phyloP scores from a whole-genome alignment of 2,888 invertebrate species.

The Calameuta filiformis region DNA sequence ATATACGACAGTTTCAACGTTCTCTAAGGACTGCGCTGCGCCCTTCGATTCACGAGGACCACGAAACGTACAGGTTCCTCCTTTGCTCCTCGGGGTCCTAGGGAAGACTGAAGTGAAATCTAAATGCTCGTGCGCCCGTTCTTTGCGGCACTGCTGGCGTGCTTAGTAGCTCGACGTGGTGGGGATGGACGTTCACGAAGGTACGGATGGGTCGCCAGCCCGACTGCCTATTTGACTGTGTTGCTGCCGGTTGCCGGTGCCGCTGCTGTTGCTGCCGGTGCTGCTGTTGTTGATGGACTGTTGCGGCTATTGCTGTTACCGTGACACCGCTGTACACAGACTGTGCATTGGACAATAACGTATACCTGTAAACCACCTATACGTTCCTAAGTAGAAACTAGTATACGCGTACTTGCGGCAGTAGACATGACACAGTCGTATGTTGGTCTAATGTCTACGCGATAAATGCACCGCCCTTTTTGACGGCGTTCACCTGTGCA shows the following conservation, averaged over 20 bases:
- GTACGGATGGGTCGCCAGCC: conserved; percentile 43
- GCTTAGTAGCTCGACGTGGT: conserved; percentile 34
- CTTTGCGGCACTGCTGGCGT: conserved; percentile 29
- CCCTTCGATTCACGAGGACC: not conserved
- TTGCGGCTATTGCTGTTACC: not conserved
- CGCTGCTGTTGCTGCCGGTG: not conserved
- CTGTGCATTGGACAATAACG: not conserved
- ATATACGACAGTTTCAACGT: not conserved
- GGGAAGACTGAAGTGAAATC: conserved; percentile 50
- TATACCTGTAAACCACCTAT: not conserved
- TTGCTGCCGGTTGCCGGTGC: not conserved
- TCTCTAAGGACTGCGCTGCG: not conserved
- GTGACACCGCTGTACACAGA: not conserved
- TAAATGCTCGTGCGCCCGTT: conserved; percentile 53
- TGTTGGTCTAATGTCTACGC: conserved; percentile 31
- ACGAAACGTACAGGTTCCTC: not conserved
- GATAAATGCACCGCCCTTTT: conserved; percentile 39
- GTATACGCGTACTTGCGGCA: not conserved
- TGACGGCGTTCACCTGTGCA: conserved; percentile 17
- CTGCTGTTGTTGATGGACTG: not conserved
- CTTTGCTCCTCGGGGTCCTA: conserved; percentile 36
- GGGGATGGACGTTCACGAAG: conserved; percentile 26
- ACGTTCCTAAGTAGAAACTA: not conserved
- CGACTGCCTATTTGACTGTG: conserved; percentile 34
- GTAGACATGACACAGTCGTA: conserved; percentile 9